A percentile compares a stretch with the other conserved stretches of the same genome.
Conservation (phyloP, 2,888 invertebrate species). For the Zonitis immaculata region DNA sequence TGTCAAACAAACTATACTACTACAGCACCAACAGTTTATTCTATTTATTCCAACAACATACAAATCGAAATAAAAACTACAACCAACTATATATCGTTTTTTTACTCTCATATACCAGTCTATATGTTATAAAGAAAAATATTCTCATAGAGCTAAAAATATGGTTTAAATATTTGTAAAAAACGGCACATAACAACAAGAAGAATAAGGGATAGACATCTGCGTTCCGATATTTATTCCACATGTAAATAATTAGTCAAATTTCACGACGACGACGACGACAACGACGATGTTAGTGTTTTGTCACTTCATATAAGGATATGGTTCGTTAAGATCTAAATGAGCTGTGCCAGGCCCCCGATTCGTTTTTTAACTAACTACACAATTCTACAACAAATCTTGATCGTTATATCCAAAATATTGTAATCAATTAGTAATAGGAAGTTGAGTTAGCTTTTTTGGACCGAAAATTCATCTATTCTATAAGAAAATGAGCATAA, state of each 20-base stretch:
- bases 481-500: too few relatives aligned
- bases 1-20: slow-evolving; percentile 48
- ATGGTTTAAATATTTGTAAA: slow-evolving; percentile 33
- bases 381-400: too few relatives aligned
- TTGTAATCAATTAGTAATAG: too few relatives aligned
- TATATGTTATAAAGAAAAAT: too few relatives aligned
- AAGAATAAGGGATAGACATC: slow-evolving; percentile 29
- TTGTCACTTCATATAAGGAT: slow-evolving; percentile 28
- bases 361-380: too few relatives aligned
- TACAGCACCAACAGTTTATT: slow-evolving; percentile 39
- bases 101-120: too few relatives aligned
- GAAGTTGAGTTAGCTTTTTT: too few relatives aligned
- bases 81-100: too few relatives aligned
- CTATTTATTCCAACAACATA: slow-evolving; percentile 20
- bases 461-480: too few relatives aligned
- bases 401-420: too few relatives aligned
- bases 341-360: neutral
- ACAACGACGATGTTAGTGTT: slow-evolving; percentile 26
- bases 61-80: too few relatives aligned
- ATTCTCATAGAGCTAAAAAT: slow-evolving; percentile 39
- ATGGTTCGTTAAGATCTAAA: slow-evolving; percentile 11
- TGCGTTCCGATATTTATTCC: slow-evolving; percentile 24
- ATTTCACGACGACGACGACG: too few relatives aligned
- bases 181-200: slow-evolving; percentile 24
- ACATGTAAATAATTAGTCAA: slow-evolving; percentile 36